Conservation (phyloP, 2,888 invertebrate species). For the Lasioglossum calceatum region DNA sequence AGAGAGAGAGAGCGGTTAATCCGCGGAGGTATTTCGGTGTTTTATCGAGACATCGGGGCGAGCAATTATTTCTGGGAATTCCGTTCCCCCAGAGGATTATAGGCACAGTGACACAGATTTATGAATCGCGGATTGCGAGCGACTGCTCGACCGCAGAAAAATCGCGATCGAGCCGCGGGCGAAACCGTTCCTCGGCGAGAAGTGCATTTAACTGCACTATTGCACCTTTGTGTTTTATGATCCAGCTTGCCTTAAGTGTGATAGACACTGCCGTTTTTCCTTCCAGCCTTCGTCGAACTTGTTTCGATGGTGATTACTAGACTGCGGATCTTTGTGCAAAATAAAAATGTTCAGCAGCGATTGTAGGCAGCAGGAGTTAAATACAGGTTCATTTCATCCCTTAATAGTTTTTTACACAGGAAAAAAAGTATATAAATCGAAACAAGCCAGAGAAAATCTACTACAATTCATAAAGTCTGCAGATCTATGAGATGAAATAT, state of each 20-base stretch:
- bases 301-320: no score
- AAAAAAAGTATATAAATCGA: no score
- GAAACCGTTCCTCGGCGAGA: not conserved
- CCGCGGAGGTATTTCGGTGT: constrained; percentile 19
- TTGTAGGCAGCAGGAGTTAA: no score
- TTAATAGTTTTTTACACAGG: no score
- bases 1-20: constrained; percentile 37
- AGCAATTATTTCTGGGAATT: constrained; percentile 35
- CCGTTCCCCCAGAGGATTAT: constrained; percentile 22
- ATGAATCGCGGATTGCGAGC: not conserved
- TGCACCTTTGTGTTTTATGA: not conserved
- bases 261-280: not conserved
- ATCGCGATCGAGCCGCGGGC: not conserved
- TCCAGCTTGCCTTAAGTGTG: not conserved
- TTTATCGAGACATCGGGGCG: constrained; percentile 13
- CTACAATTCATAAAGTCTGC: no score
- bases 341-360: no score
- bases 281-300: not conserved
- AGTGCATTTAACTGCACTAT: not conserved
- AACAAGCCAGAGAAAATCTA: no score
- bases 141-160: constrained; percentile 16
- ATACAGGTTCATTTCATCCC: no score
- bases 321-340: no score
- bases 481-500: no score
- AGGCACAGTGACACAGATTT: constrained; percentile 23